Conservation (phyloP, 2,888 invertebrate genomes). For the Phragmatobia fuliginosa region DNA sequence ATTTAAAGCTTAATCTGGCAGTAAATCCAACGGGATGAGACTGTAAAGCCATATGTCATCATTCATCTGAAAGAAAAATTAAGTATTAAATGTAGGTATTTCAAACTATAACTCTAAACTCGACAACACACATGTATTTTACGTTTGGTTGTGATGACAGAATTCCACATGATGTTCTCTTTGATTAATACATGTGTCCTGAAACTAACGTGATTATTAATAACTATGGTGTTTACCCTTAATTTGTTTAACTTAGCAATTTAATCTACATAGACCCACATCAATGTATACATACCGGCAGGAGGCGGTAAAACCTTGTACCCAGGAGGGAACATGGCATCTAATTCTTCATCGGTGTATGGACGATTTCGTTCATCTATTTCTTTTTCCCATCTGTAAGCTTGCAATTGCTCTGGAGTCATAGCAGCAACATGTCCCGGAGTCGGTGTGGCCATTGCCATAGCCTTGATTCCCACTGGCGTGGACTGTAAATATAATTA, state of each 20-base stretch:
- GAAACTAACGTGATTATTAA: slow-evolving; percentile 82
- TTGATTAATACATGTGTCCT: slow-evolving; percentile 82
- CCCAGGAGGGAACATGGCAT: slow-evolving; percentile 98
- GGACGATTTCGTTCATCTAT: slow-evolving; percentile 99
- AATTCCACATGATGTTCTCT: slow-evolving; percentile 65
- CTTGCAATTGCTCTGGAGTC: slow-evolving; percentile 99
- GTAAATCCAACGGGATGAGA: slow-evolving; percentile 79
- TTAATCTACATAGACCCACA: slow-evolving; percentile 34
- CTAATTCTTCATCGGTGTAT: slow-evolving; percentile 98
- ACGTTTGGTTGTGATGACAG: slow-evolving; percentile 56
- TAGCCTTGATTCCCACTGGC: slow-evolving; percentile 97
- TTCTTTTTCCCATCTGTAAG: slow-evolving; percentile 99
- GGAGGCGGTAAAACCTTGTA: slow-evolving; percentile 99
- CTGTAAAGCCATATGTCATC: slow-evolving; percentile 79
- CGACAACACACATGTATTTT: slow-evolving; percentile 74
- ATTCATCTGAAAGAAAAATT: slow-evolving; percentile 85
- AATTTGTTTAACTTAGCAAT: slow-evolving; percentile 47
- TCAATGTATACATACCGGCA: slow-evolving; percentile 87
- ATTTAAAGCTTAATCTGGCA: slow-evolving; percentile 67
- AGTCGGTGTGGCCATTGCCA: slow-evolving; percentile 99
- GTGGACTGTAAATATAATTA: slow-evolving; percentile 83
- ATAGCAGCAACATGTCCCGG: slow-evolving; percentile 98
- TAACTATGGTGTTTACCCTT: slow-evolving; percentile 74
- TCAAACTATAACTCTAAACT: slow-evolving; percentile 62
- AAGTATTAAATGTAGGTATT: slow-evolving; percentile 71